A percentile compares a stretch with the other conserved stretches of the same genome.
Evolutionary conservation across 2,888 invertebrate genomes (phyloP).

Genomic region (Artemia sinica): DNA sequence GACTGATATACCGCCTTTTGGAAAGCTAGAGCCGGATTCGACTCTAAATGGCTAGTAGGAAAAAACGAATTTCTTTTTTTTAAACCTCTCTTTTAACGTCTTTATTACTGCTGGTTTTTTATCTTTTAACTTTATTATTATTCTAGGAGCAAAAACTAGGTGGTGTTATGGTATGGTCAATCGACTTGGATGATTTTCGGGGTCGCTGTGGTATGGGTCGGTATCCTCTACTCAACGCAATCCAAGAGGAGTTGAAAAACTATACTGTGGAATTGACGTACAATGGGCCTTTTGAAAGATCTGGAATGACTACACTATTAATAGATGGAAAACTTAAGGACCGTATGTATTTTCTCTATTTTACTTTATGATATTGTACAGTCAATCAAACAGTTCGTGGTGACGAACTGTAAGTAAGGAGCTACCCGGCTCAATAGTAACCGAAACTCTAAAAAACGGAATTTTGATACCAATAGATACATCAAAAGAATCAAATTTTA

Average conservation of each 20-base stretch:
- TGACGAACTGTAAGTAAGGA: too few relatives aligned
- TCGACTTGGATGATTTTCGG: conserved; percentile 87
- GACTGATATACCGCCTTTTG: not conserved
- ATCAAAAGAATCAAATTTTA: too few relatives aligned
- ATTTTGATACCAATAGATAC: too few relatives aligned
- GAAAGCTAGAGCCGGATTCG: conserved; percentile 11
- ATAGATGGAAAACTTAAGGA: not conserved
- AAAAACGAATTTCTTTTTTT: not conserved
- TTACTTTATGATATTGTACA: not conserved
- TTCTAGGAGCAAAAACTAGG: conserved; percentile 81
- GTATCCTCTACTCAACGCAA: conserved; percentile 69
- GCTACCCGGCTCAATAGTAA: too few relatives aligned
- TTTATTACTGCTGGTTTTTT: conserved; percentile 9
- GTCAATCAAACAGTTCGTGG: too few relatives aligned
- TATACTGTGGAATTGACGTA: conserved; percentile 65
- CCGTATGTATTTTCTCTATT: not conserved
- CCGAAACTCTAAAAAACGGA: too few relatives aligned
- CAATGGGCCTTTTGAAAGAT: conserved; percentile 67
- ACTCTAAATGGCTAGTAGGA: not conserved
- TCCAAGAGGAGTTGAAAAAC: conserved; percentile 58
- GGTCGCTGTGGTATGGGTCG: conserved; percentile 72
- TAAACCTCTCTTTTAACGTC: not conserved
- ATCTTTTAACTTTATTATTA: conserved; percentile 59
- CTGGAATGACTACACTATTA: conserved; percentile 34
- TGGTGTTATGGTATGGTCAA: conserved; percentile 91